Percentiles rank a stretch among this genome's conserved stretches.
Conservation (phyloP, 2,888 invertebrate genomes). For the Macrophya alboannulata region DNA sequence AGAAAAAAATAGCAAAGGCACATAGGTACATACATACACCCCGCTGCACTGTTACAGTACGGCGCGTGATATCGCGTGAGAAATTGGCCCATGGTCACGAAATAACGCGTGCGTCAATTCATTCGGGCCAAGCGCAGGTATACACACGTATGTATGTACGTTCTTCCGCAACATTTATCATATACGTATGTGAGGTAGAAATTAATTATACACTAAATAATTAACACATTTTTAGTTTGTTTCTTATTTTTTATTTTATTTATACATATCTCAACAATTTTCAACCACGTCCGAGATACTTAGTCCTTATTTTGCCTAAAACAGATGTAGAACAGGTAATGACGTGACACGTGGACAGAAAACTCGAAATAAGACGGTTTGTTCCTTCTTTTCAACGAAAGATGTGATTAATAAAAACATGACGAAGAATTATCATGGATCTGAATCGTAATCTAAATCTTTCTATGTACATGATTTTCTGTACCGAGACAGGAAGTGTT, state of each 20-base stretch:
- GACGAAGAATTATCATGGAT: not conserved
- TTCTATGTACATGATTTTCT: not conserved
- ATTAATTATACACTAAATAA: not conserved
- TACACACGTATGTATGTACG: not conserved
- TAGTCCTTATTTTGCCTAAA: not conserved
- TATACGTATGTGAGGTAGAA: not conserved
- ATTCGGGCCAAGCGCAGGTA: not conserved
- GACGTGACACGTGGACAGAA: not conserved
- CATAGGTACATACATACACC: not conserved
- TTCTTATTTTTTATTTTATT: not conserved
- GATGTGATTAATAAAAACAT: not conserved
- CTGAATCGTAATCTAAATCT: not conserved
- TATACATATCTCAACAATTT: not conserved
- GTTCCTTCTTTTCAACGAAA: not conserved
- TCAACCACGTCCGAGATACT: not conserved
- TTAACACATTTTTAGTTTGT: not conserved
- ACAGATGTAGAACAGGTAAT: not conserved
- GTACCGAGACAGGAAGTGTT: not conserved
- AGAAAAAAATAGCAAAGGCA: not conserved
- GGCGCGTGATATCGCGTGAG: slow-evolving; percentile 19
- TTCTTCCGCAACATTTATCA: not conserved
- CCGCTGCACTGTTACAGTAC: not conserved
- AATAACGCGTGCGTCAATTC: slow-evolving; percentile 25
- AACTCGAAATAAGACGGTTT: not conserved
- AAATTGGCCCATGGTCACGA: slow-evolving; percentile 4